Conservation (phyloP, 2,113 vertebrate genomes). For the Ammodytes marinus region DNA sequence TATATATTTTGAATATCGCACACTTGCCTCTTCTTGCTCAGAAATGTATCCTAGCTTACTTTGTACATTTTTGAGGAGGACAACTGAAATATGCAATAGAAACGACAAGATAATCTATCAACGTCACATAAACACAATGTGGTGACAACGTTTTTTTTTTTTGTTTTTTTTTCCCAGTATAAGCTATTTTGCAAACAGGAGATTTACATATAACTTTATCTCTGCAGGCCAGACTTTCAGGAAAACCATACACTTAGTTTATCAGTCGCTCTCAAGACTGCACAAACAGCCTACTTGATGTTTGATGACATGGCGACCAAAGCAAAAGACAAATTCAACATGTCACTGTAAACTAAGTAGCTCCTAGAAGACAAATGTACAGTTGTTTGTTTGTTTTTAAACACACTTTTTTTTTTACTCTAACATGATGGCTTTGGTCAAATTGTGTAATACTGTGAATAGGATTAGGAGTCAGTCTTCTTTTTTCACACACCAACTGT, state of each 20-base stretch:
- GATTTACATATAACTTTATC: conserved; percentile 65
- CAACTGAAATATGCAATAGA: conserved; percentile 80
- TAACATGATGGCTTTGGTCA: conserved; percentile 68
- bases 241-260: conserved; percentile 50
- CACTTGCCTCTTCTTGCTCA: conserved; percentile 75
- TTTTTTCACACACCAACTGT: conserved; percentile 79
- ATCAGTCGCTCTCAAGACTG: conserved; percentile 51
- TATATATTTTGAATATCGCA: conserved; percentile 38
- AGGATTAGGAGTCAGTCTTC: conserved; percentile 71
- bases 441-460: conserved; percentile 82
- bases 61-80: conserved; percentile 68
- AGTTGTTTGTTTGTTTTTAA: conserved; percentile 46
- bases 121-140: conserved; percentile 39
- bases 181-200: conserved; percentile 75
- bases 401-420: conserved; percentile 60
- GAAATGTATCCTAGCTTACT: conserved; percentile 62
- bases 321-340: conserved; percentile 66
- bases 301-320: conserved; percentile 80
- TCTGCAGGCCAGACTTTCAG: conserved; percentile 78
- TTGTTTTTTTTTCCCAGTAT: conserved; percentile 52
- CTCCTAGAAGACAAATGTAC: conserved; percentile 64
- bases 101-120: conserved; percentile 55
- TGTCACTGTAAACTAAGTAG: conserved; percentile 42
- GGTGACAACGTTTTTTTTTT: conserved; percentile 36
- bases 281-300: conserved; percentile 67